A percentile compares a stretch with the other conserved stretches of the same genome.
These are phyloP conservation scores for Oscheius sp. DNA, from an alignment of 2,888 invertebrate species.

Conservation along the genomic window DNA sequence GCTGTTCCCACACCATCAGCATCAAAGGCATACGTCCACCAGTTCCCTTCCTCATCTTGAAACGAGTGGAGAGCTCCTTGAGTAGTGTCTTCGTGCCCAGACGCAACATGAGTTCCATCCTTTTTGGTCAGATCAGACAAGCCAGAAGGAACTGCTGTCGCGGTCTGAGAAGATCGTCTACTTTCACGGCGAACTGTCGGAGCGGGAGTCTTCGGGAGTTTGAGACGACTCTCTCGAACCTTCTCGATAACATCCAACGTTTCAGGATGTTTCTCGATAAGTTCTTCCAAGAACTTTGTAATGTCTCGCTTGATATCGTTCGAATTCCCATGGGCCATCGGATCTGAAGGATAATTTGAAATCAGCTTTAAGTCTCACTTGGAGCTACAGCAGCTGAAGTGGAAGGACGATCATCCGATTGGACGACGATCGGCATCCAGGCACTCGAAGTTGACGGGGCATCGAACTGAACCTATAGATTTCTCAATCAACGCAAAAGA, in stretches of 20 bases:
- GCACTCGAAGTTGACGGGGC: conserved; percentile 45
- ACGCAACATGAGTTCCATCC: conserved; percentile 81
- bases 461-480: conserved; percentile 29
- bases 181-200: conserved; percentile 6
- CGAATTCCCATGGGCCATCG: conserved; percentile 35
- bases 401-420: conserved; percentile 31
- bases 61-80: conserved; percentile 81
- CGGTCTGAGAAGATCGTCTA: not conserved
- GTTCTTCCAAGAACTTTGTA: conserved; percentile 70
- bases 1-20: conserved; percentile 78
- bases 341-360: not conserved
- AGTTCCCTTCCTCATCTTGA: conserved; percentile 78
- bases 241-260: conserved; percentile 72
- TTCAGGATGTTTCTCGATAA: conserved; percentile 73
- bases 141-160: conserved; percentile 12
- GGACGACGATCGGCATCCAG: conserved; percentile 51
- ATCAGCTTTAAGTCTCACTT: not conserved
- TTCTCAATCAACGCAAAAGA: conserved; percentile 25
- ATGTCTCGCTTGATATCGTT: conserved; percentile 66
- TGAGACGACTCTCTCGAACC: conserved; percentile 60
- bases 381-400: not conserved
- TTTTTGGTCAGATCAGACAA: conserved; percentile 69
- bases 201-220: not conserved
- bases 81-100: conserved; percentile 84
- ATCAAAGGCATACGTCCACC: conserved; percentile 88